phyloP scores from a whole-genome alignment of 2,888 invertebrate species.

The Amphiduros pacificus region DNA sequence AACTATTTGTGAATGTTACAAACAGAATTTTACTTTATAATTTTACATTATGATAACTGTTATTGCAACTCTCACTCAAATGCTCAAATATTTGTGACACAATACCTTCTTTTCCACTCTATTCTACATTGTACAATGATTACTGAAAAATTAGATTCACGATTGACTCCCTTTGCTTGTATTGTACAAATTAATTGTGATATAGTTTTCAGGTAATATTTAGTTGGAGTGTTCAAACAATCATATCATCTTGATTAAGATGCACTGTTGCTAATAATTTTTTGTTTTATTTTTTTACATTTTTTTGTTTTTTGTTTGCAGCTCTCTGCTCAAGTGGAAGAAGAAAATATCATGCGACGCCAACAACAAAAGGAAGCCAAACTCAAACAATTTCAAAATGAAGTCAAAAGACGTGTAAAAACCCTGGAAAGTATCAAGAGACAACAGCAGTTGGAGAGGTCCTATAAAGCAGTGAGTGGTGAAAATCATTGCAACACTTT shows the following conservation, averaged over 20 bases:
- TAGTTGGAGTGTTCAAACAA: not conserved
- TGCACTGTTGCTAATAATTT: not conserved
- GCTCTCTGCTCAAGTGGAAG: conserved; percentile 12
- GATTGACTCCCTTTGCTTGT: not conserved
- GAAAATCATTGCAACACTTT: not conserved
- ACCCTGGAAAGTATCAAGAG: conserved; percentile 36
- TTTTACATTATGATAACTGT: too few relatives aligned
- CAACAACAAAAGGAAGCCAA: conserved; percentile 42
- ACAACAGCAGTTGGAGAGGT: conserved; percentile 41
- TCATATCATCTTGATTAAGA: not conserved
- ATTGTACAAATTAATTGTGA: not conserved
- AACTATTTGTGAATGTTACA: too few relatives aligned
- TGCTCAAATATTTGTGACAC: too few relatives aligned
- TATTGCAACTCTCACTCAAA: too few relatives aligned
- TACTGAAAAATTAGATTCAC: too few relatives aligned
- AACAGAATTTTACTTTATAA: not conserved
- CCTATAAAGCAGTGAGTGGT: conserved; percentile 40
- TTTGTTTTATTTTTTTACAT: not conserved
- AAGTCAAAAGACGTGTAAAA: conserved; percentile 47
- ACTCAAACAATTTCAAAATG: conserved; percentile 46
- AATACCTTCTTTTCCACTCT: too few relatives aligned
- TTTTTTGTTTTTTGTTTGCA: not conserved
- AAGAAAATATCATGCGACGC: not conserved
- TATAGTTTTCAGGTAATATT: not conserved
- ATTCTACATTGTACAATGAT: too few relatives aligned